Base-by-base conservation (phyloP, 2,797 vertebrate species). In the Micromesistius poutassou region DNA sequence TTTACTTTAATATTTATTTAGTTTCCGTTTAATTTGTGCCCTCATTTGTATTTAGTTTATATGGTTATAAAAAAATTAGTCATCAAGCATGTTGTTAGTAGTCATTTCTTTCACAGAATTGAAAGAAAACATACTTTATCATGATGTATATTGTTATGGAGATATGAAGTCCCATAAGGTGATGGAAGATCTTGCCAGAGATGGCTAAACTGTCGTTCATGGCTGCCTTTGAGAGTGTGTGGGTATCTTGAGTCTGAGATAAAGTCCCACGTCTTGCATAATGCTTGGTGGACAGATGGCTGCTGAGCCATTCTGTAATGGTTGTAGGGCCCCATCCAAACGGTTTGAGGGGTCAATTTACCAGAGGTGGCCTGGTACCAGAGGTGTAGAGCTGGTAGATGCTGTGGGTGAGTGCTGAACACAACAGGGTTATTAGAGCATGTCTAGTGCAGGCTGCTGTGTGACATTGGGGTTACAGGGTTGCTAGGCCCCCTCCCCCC, bases 251-350 rank as follows among this genome's bases (percentile, higher is more conserved):
- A 68, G 62, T 10, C 3, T 7, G 55, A 68, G 62, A 28, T 68
- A 68, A 25, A 87, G 87, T 88, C 84, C 84, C 77, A 79, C 75
- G 55, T 87, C 89, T 92, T 93, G 84, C 83, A 82, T 90, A 89
- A 93, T 74, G 74, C 28, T 74, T 82, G 74, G 30, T 50, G 71
- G 81, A 82, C 74, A 3, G 80, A 85, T 80, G 79, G 30, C 40
- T 72, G 25, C 80, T 55, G 79, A 81, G 84, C 76, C 25, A 55
- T 72, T 72, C 31, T 72, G 72, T 62, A 73, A 80, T 74, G 68
- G 38, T 84, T 73, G 46, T 71, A 78, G 79, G 62, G 62, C 62
- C 7, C n/a, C 5, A 66, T 66, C 55, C 55, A 66, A 66, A 66
- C 55, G 28, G 19, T 55, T 55, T 22, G 50, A 66, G n/a, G 19